Conservation (phyloP, 2,113 vertebrate species). For the Scomber colias region DNA sequence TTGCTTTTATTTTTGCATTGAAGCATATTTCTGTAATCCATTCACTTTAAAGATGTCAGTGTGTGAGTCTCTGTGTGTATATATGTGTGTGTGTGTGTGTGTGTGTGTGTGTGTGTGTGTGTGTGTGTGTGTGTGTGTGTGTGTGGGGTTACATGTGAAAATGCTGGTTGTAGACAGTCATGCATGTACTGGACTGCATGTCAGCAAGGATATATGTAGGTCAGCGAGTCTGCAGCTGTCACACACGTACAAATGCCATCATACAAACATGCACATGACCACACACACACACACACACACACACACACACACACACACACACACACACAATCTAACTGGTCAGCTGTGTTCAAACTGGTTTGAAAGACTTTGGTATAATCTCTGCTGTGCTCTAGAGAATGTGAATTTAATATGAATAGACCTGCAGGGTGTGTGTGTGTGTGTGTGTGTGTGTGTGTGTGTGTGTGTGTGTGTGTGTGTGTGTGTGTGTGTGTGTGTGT, state of each 20-base stretch:
- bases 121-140: neutral
- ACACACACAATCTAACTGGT: neutral
- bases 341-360: slow-evolving; percentile 15
- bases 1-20: neutral
- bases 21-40: neutral
- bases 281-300: neutral
- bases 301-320: neutral
- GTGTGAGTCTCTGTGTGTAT: neutral
- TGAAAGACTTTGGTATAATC: slow-evolving; percentile 34
- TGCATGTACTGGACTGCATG: neutral
- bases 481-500: slow-evolving; percentile 1
- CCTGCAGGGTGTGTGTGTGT: neutral
- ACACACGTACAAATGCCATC: slow-evolving; percentile 6
- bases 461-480: slow-evolving; percentile 15
- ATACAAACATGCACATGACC: neutral
- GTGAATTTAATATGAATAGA: slow-evolving; percentile 23
- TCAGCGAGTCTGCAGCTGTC: slow-evolving; percentile 71
- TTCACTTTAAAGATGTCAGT: neutral
- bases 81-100: slow-evolving; percentile 3
- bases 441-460: slow-evolving; percentile 13
- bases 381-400: slow-evolving; percentile 14
- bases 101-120: slow-evolving; percentile 4
- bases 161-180: neutral
- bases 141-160: neutral
- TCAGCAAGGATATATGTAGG: slow-evolving; percentile 65